A percentile compares a stretch with the other conserved stretches of the same genome.
These are phyloP conservation scores for Oreochromis niloticus DNA, from an alignment of 2,113 vertebrate genomes.

Conservation along the genomic window DNA sequence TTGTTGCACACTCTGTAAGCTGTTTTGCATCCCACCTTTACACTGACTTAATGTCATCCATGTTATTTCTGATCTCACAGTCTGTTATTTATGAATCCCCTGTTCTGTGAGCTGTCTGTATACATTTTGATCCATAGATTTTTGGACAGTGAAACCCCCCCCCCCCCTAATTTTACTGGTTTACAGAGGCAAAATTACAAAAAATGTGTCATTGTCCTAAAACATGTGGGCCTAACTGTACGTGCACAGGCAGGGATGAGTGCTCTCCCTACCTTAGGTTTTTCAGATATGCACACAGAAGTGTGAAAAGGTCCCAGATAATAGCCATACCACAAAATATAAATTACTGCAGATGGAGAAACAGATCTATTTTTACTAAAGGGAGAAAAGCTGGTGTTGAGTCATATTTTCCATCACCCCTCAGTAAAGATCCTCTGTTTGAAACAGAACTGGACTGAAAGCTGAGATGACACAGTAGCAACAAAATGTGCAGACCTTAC, in stretches of 20 bases:
- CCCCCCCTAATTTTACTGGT: accelerated
- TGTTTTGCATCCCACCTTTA: accelerated
- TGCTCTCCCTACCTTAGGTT: neutral
- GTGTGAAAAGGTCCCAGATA: neutral
- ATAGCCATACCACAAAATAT: neutral
- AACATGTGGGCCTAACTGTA: neutral
- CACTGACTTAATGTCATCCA: neutral
- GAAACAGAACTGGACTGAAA: neutral
- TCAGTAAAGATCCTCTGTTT: neutral
- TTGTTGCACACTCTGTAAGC: neutral
- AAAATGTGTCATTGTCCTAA: neutral
- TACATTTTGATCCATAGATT: neutral
- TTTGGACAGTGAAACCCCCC: accelerated
- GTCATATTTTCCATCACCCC: neutral
- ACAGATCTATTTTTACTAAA: neutral
- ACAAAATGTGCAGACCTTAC: neutral
- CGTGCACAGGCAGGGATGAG: neutral
- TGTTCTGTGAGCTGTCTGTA: accelerated
- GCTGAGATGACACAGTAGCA: neutral
- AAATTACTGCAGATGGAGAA: neutral
- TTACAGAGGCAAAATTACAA: accelerated
- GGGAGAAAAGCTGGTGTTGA: neutral
- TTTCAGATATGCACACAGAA: neutral
- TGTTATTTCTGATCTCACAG: neutral
- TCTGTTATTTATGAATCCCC: neutral